Base-by-base conservation (phyloP, 2,113 vertebrate genomes). In the Lepidothrix coronata region DNA sequence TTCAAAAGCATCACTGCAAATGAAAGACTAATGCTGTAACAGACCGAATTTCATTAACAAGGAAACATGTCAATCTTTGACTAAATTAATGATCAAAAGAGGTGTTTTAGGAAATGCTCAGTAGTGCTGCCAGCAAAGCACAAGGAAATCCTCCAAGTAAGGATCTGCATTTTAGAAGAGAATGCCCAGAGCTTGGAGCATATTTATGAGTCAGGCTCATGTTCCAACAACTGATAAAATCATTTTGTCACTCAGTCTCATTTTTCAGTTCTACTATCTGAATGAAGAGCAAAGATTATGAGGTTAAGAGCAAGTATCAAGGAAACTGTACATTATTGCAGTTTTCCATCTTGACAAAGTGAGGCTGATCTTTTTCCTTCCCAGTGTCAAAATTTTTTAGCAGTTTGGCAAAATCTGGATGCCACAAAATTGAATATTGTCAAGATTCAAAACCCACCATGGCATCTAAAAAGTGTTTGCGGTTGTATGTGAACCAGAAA, bases 151-250 rank as follows among this genome's bases (percentile, higher is more conserved):
- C 43, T 94, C 63, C 79, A 95, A 91, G 63, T 33, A 80, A 51
- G 55, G 85, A 80, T 66, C 39, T 73, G 46, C 76, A 80, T 86
- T 96, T 92, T 43, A 74, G 51, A 71, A 63, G 27, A 91, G 35
- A 92, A 86, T 63, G 86, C 61, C n/a, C 58, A 55, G 31, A 95
- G 62, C 46, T 83, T 67, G 59, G 43, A 86, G 63, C 20, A 5
- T 73, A 85, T 76, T 89, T 88, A 72, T 54, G 71, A 93, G 37
- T 54, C 31, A 79, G 85, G 58, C 35, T 66, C 23, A 90, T 54
- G 72, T 51, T 91, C 54, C 83, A 94, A 67, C 55, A 92, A 92
- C 23, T 54, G 72, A 94, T 71, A 90, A 91, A 95, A 93, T 58
- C 0, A 74, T 63, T 87, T 76, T 83, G 74, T 66, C 85, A 80